Percentiles rank a stretch among this genome's conserved stretches.
Evolutionary conservation across 2,888 invertebrate genomes (phyloP).

Genomic region (Clivina fossor): DNA sequence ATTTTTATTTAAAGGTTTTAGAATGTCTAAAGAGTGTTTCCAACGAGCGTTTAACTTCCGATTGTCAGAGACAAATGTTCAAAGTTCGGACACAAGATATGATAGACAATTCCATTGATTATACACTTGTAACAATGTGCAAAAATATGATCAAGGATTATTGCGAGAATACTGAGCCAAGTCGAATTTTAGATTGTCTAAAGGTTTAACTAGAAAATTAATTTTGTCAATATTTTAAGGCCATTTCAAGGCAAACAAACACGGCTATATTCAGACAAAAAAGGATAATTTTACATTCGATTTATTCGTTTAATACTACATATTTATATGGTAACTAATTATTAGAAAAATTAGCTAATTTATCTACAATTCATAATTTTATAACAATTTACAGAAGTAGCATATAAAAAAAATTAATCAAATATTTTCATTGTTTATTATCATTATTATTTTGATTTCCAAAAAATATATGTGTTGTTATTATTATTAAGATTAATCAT

Average conservation of each 20-base stretch:
- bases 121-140: constrained; percentile 79
- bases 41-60: constrained; percentile 63
- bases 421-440: too few relatives aligned
- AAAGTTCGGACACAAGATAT: constrained; percentile 83
- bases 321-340: too few relatives aligned
- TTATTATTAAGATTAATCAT: too few relatives aligned
- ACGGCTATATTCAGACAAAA: not conserved
- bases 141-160: constrained; percentile 83
- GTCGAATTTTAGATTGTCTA: constrained; percentile 74
- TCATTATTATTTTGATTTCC: too few relatives aligned
- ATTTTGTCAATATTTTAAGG: constrained; percentile 1
- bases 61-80: constrained; percentile 81
- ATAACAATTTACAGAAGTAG: too few relatives aligned
- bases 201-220: too few relatives aligned
- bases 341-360: too few relatives aligned
- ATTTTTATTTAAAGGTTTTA: constrained; percentile 72
- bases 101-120: constrained; percentile 84
- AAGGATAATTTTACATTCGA: not conserved
- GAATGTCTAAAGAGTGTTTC: constrained; percentile 73
- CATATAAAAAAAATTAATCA: too few relatives aligned
- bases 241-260: too few relatives aligned
- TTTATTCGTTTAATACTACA: too few relatives aligned
- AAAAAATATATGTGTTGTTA: too few relatives aligned
- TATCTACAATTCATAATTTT: too few relatives aligned
- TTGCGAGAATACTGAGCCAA: constrained; percentile 72